These are phyloP conservation scores for Empis stercorea DNA, from an alignment of 2,888 invertebrate genomes.

Conservation along the genomic window DNA sequence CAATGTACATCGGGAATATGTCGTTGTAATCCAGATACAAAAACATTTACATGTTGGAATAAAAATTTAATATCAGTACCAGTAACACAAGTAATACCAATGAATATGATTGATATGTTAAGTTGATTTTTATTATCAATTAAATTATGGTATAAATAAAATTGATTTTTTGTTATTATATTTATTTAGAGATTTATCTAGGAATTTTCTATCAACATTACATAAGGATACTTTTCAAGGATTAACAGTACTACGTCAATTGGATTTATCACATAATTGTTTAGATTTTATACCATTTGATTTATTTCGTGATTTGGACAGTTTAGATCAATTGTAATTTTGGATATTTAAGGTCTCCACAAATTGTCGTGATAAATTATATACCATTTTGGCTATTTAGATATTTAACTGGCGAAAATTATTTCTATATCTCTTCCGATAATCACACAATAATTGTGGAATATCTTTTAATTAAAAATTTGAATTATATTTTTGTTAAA, in stretches of 20 bases:
- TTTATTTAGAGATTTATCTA: slow-evolving; percentile 46
- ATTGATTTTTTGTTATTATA: no score
- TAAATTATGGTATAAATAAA: no score
- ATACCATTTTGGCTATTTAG: no score
- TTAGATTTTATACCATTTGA: slow-evolving; percentile 47
- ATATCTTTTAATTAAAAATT: no score
- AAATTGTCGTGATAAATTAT: no score
- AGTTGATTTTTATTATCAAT: slow-evolving; percentile 18
- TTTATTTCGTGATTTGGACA: slow-evolving; percentile 46
- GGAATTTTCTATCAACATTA: slow-evolving; percentile 50
- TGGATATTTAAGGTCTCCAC: neutral
- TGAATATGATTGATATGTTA: slow-evolving; percentile 48
- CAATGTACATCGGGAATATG: slow-evolving; percentile 50
- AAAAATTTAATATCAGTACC: slow-evolving; percentile 44
- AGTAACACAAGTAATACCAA: slow-evolving; percentile 46
- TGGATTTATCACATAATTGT: slow-evolving; percentile 54
- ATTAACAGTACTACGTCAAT: slow-evolving; percentile 42
- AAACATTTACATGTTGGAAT: slow-evolving; percentile 51
- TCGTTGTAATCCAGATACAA: slow-evolving; percentile 49
- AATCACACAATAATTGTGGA: no score
- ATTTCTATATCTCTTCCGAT: no score
- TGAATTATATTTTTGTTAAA: neutral
- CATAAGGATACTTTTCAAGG: slow-evolving; percentile 50
- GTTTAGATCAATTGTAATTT: slow-evolving; percentile 46
- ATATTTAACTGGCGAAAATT: no score